Base-by-base conservation (phyloP, 2,113 vertebrate genomes). In the Gallinago jamesoni region DNA sequence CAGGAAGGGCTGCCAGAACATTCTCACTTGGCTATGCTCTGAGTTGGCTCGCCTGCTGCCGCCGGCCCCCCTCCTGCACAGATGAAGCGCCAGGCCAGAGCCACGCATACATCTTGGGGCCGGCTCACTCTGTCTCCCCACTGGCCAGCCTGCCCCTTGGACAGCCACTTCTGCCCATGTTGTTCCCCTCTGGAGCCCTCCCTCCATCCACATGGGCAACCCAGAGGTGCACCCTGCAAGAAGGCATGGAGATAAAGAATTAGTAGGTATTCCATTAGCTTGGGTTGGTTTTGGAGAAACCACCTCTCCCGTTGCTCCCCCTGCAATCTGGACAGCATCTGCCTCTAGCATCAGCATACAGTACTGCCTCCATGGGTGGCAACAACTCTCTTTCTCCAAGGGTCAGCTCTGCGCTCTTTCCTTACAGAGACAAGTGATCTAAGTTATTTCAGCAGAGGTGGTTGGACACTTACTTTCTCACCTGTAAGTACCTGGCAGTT, bases 1-100 rank as follows among this genome's bases (percentile, higher is more conserved):
- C 97, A 97, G 93, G 84, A 93, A 93, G 88, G 96, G 91, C 93
- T 97, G 97, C 97, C 96, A 97, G 96, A 97, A 97, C 94, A 97
- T 97, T 97, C 97, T 94, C 79, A 1, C 96, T 97, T 97, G 97
- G 97, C 97, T 97, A 68, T 81, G 92, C 87, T 97, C 80, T 90
- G 90, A 85, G 90, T 95, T 96, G 96, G 94, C 94, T 97, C 28
- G 18, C 82, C 94, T 7, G n/a, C 91, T 0, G 63, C 95, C 45
- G 59, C 92, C 56, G 63, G 68, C 72, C 88, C 91, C 93, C 69
- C 91, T 85, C 84, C 85, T 94, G 94, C 88, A 68, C 83, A 96
- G 96, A 94, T 92, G 35, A 84, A 94, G 76, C 30, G 43, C 93
- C 83, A 57, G 86, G 90, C 92, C 92, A 95, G 90, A 94, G 84